phyloP scores from a whole-genome alignment of 2,797 vertebrate species.

The Acropternis orthonyx region DNA sequence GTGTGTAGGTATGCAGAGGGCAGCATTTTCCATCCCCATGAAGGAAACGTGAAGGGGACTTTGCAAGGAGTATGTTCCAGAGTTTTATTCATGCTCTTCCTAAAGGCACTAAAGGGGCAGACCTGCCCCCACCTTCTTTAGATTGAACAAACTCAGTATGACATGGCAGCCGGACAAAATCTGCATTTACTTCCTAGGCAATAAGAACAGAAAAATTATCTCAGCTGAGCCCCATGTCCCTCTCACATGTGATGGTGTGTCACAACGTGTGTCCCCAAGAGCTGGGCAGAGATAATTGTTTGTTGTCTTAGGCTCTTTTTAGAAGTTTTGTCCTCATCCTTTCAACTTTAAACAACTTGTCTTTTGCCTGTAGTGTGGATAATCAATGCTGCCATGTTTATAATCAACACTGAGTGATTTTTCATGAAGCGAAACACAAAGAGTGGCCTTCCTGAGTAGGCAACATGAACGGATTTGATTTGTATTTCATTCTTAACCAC shows the following conservation, averaged over 20 bases:
- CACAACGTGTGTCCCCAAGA: neutral
- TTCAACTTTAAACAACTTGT: neutral
- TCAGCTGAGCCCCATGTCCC: neutral
- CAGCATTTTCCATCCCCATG: neutral
- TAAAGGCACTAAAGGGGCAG: neutral
- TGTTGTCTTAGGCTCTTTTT: neutral
- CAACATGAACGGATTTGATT: neutral
- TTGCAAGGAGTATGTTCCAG: neutral
- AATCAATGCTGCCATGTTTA: neutral
- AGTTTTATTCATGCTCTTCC: neutral
- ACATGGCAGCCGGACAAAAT: neutral
- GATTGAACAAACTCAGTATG: neutral
- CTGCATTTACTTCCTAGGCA: neutral
- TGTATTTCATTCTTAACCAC: neutral
- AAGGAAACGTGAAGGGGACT: neutral
- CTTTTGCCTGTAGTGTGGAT: neutral
- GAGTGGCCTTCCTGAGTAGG: neutral
- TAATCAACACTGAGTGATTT: conserved; percentile 13
- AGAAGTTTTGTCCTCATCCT: neutral
- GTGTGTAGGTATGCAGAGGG: neutral
- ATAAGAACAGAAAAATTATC: neutral
- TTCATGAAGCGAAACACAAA: conserved; percentile 13
- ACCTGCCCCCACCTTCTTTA: neutral
- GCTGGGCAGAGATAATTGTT: neutral
- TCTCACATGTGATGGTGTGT: neutral